These are phyloP conservation scores for Chromoteleia sp. DNA, from an alignment of 2,888 invertebrate genomes.

Conservation along the genomic window DNA sequence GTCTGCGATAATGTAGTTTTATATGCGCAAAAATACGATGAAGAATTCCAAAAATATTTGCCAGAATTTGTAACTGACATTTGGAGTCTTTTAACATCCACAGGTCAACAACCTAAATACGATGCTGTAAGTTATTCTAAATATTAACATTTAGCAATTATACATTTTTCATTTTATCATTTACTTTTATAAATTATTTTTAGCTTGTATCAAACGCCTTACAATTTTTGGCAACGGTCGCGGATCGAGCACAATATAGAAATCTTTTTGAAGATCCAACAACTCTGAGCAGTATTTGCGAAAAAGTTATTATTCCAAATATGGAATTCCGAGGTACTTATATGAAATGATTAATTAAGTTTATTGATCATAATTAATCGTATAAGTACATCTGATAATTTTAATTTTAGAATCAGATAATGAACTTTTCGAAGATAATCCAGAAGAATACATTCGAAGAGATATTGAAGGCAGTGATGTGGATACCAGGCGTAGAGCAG, in stretches of 20 bases:
- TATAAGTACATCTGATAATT: neutral
- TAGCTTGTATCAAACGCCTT: conserved; percentile 98
- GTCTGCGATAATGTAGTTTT: conserved; percentile 97
- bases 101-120: conserved; percentile 94
- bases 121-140: conserved; percentile 90
- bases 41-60: conserved; percentile 96
- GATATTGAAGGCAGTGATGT: conserved; percentile 99
- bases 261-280: conserved; percentile 94
- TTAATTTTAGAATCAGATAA: conserved; percentile 91
- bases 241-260: conserved; percentile 89
- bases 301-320: conserved; percentile 99
- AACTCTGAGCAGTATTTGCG: conserved; percentile 95
- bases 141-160: conserved; percentile 23
- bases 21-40: conserved; percentile 99
- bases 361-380: neutral
- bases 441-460: conserved; percentile 97
- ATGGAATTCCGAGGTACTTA: conserved; percentile 95
- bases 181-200: conserved; percentile 72
- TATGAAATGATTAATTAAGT: neutral
- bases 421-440: conserved; percentile 98
- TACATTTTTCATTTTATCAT: conserved; percentile 31
- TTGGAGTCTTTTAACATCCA: conserved; percentile 95
- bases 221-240: conserved; percentile 97
- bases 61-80: conserved; percentile 97
- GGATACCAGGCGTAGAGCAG: conserved; percentile 97